A percentile compares a stretch with the other conserved stretches of the same genome.
Conservation (phyloP, 2,797 vertebrate genomes). For the Liparis tanakae region DNA sequence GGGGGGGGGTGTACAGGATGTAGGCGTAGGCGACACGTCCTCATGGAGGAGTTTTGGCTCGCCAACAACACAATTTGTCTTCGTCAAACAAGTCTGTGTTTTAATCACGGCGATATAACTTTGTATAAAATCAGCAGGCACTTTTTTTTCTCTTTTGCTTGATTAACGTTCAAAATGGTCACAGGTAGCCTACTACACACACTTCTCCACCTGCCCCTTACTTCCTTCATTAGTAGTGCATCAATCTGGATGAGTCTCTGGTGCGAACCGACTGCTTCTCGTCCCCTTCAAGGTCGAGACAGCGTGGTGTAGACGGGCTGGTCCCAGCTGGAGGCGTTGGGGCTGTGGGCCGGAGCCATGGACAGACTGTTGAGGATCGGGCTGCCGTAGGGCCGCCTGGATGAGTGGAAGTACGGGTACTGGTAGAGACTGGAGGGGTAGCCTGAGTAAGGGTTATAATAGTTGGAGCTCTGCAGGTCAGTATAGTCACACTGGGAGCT, state of each 20-base stretch:
- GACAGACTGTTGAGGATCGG: constrained; percentile 93
- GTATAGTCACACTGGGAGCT: constrained; percentile 95
- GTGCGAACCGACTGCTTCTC: constrained; percentile 32
- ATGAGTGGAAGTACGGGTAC: constrained; percentile 96
- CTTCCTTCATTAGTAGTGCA: constrained; percentile 83
- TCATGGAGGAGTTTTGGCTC: constrained; percentile 84
- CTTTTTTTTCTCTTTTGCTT: constrained; percentile 84
- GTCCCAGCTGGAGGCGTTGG: constrained; percentile 91
- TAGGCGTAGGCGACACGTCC: constrained; percentile 79
- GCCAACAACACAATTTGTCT: constrained; percentile 76
- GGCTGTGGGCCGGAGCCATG: constrained; percentile 93
- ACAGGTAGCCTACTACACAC: constrained; percentile 61
- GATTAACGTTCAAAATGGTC: constrained; percentile 66
- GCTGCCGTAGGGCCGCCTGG: constrained; percentile 90
- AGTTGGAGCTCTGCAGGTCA: constrained; percentile 94
- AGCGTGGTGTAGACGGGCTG: constrained; percentile 97
- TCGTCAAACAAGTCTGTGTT: constrained; percentile 69
- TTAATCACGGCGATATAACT: constrained; percentile 69
- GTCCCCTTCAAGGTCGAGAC: constrained; percentile 87
- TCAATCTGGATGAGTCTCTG: constrained; percentile 66
- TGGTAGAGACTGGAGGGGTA: constrained; percentile 95
- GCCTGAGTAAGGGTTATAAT: constrained; percentile 92
- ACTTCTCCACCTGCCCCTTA: constrained; percentile 49
- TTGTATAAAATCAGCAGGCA: constrained; percentile 90
- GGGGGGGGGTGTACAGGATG: constrained; percentile 60